phyloP scores from a whole-genome alignment of 2,113 vertebrate species.

The Clarias batrachus region DNA sequence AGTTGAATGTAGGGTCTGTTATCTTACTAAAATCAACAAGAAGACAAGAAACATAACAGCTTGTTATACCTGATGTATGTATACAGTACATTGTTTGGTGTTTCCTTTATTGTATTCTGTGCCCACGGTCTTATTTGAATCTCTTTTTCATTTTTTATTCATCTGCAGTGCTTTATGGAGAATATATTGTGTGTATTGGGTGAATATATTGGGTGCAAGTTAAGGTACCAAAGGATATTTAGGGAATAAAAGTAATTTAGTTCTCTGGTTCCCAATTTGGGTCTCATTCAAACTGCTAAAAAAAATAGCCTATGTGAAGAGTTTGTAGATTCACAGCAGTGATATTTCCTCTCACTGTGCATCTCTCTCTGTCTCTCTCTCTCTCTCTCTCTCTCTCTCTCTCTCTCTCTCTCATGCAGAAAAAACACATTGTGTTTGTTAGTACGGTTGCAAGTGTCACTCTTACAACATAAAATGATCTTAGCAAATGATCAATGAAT shows the following conservation, averaged over 20 bases:
- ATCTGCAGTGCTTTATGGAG: not conserved
- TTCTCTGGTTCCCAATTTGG: not conserved
- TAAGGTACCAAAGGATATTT: constrained; percentile 8
- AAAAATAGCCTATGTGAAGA: not conserved
- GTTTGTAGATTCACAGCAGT: not conserved
- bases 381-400: too few species aligned
- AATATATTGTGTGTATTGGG: not conserved
- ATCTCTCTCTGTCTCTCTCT: too few species aligned
- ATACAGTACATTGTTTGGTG: constrained; percentile 1
- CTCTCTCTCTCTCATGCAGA: too few species aligned
- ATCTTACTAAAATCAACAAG: constrained; percentile 9
- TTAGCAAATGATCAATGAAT: not conserved
- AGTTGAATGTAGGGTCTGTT: constrained; percentile 12
- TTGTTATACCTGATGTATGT: constrained; percentile 22
- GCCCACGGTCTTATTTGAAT: not conserved
- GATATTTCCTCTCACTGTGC: not conserved
- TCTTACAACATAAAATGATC: not conserved
- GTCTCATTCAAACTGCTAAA: not conserved
- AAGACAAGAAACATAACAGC: constrained; percentile 11
- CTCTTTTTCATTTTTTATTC: constrained; percentile 20
- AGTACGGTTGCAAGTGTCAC: not conserved
- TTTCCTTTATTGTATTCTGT: constrained; percentile 1
- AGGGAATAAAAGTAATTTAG: constrained; percentile 8
- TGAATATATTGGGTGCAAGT: not conserved
- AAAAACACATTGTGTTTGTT: not conserved